These are phyloP conservation scores for Megalopta genalis DNA, from an alignment of 1,140 invertebrate genomes.

Conservation along the genomic window DNA sequence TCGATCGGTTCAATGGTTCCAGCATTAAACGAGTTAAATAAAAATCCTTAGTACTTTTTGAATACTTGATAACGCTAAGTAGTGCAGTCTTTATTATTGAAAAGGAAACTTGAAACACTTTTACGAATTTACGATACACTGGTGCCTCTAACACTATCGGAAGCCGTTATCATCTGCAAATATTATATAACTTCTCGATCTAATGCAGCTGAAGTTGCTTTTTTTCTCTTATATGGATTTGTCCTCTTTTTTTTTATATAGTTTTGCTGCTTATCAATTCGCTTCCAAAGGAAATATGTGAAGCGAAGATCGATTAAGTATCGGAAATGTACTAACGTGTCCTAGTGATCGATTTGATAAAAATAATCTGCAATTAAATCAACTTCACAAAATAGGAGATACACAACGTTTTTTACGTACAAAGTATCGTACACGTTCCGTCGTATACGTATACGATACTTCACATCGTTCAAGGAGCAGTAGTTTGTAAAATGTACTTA, in stretches of 20 bases:
- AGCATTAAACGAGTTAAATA: neutral
- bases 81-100: conserved; percentile 56
- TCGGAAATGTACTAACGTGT: conserved; percentile 55
- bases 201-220: conserved; percentile 22
- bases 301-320: conserved; percentile 54
- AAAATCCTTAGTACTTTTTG: conserved; percentile 7
- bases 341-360: conserved; percentile 44
- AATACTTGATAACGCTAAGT: conserved; percentile 13
- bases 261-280: conserved; percentile 32
- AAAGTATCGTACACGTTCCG: conserved; percentile 28
- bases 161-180: conserved; percentile 37
- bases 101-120: conserved; percentile 39
- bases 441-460: conserved; percentile 23
- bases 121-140: conserved; percentile 36
- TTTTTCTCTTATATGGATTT: neutral
- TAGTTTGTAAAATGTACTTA: conserved; percentile 5
- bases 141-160: conserved; percentile 18
- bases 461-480: conserved; percentile 2
- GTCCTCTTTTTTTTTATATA: neutral
- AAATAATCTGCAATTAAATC: conserved; percentile 27
- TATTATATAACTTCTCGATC: conserved; percentile 30
- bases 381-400: conserved; percentile 18
- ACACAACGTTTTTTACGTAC: conserved; percentile 1
- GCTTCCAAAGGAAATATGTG: conserved; percentile 30
- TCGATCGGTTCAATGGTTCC: too few species aligned